A percentile compares a stretch with the other conserved stretches of the same genome.
phyloP scores from a whole-genome alignment of 2,888 invertebrate species.

The Bembecia ichneumoniformis region DNA sequence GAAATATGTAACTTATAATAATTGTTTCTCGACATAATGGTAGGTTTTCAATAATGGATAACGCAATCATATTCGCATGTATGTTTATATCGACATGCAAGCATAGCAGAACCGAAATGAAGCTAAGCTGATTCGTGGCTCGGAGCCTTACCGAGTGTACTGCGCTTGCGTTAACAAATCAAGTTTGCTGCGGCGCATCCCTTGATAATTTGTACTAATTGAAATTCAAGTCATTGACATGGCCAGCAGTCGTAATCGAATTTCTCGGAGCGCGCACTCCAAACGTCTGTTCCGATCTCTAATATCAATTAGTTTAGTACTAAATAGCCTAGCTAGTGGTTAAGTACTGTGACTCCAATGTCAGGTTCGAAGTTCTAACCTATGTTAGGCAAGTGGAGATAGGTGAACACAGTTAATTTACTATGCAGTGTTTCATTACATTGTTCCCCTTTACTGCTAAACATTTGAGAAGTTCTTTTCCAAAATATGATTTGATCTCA shows the following conservation, averaged over 20 bases:
- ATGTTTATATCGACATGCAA: not conserved
- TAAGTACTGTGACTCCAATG: too few relatives aligned
- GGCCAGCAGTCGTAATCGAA: slow-evolving; percentile 71
- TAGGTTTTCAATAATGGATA: too few relatives aligned
- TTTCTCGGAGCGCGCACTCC: slow-evolving; percentile 41
- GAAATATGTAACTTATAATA: too few relatives aligned
- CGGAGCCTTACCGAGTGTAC: slow-evolving; percentile 9
- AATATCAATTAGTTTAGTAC: not conserved
- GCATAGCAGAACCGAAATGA: slow-evolving; percentile 16
- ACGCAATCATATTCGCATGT: too few relatives aligned
- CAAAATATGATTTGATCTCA: too few relatives aligned
- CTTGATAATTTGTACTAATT: slow-evolving; percentile 76
- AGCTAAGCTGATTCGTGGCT: slow-evolving; percentile 18
- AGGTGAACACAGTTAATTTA: too few relatives aligned
- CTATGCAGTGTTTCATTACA: too few relatives aligned
- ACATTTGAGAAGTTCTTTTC: too few relatives aligned
- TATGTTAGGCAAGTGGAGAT: too few relatives aligned
- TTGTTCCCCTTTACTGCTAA: too few relatives aligned
- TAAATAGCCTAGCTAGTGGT: not conserved
- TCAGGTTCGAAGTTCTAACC: too few relatives aligned
- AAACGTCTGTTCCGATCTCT: slow-evolving; percentile 16
- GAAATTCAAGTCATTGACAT: slow-evolving; percentile 79
- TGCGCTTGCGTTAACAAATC: slow-evolving; percentile 37
- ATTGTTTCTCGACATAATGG: too few relatives aligned
- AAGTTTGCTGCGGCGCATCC: slow-evolving; percentile 61